Percentiles rank a stretch among this genome's conserved stretches.
phyloP scores from a whole-genome alignment of 1,140 invertebrate species.

The Leucophenga varia region DNA sequence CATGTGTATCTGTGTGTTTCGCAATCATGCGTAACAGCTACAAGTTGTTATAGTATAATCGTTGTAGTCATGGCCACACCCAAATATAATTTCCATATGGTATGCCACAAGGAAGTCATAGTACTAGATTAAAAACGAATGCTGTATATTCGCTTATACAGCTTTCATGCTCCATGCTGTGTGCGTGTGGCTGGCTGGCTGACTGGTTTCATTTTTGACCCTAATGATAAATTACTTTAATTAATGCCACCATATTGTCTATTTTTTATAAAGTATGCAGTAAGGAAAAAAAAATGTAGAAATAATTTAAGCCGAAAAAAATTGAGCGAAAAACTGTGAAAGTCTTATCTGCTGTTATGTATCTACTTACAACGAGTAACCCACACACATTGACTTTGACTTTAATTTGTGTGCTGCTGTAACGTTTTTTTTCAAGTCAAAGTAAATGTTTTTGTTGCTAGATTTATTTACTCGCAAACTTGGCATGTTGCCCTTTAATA shows the following conservation, averaged over 20 bases:
- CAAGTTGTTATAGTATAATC: too few species aligned
- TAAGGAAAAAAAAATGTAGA: too few species aligned
- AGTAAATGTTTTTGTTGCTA: slow-evolving; percentile 20
- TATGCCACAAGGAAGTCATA: slow-evolving; percentile 20
- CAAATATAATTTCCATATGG: slow-evolving; percentile 34
- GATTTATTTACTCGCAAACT: slow-evolving; percentile 33
- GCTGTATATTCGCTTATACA: slow-evolving; percentile 11
- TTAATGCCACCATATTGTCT: slow-evolving; percentile 54
- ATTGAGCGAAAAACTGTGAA: too few species aligned
- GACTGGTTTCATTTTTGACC: slow-evolving; percentile 42
- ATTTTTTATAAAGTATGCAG: neutral
- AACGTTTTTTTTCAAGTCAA: too few species aligned
- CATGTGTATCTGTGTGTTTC: too few species aligned
- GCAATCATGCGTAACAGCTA: too few species aligned
- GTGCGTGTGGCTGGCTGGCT: slow-evolving; percentile 14
- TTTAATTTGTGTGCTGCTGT: slow-evolving; percentile 49
- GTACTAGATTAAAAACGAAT: too few species aligned
- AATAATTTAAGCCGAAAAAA: too few species aligned
- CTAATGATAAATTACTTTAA: slow-evolving; percentile 54
- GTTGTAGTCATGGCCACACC: too few species aligned
- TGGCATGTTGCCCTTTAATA: slow-evolving; percentile 29
- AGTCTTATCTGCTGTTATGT: too few species aligned
- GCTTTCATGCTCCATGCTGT: slow-evolving; percentile 2
- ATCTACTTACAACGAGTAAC: too few species aligned
- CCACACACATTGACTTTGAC: slow-evolving; percentile 52